phyloP scores from a whole-genome alignment of 2,797 vertebrate genomes.

The Hirundo rustica region DNA sequence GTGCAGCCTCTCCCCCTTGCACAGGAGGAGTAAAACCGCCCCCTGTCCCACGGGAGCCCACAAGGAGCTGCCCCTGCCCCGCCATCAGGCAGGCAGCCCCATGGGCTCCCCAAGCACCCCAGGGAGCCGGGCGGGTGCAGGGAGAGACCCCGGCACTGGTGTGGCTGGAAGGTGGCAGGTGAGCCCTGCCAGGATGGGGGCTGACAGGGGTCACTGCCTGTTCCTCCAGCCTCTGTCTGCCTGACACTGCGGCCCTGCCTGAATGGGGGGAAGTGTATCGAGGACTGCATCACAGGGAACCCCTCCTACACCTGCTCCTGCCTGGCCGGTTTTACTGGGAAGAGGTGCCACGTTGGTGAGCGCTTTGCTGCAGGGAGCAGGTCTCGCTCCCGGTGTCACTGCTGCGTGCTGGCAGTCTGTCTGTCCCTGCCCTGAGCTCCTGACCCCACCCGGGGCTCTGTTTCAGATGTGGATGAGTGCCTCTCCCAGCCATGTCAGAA shows the following conservation, averaged over 20 bases:
- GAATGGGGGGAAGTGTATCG: slow-evolving; percentile 92
- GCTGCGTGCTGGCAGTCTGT: neutral
- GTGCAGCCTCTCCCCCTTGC: neutral
- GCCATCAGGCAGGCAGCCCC: neutral
- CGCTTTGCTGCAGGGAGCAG: neutral
- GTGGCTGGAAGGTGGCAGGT: neutral
- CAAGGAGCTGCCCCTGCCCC: neutral
- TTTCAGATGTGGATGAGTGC: slow-evolving; percentile 91
- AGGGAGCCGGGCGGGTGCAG: neutral
- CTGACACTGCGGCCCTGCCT: slow-evolving; percentile 90
- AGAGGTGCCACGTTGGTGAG: slow-evolving; percentile 92
- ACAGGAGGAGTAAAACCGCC: neutral
- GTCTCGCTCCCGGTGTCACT: neutral
- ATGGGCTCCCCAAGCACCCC: neutral
- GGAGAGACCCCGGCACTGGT: neutral
- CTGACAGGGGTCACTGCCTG: neutral
- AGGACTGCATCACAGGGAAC: slow-evolving; percentile 93
- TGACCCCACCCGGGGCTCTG: neutral
- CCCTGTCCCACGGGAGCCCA: neutral
- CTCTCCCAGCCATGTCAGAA: slow-evolving; percentile 90
- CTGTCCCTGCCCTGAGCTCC: neutral
- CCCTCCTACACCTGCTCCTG: slow-evolving; percentile 97
- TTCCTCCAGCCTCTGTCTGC: slow-evolving; percentile 87
- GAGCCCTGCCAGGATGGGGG: neutral
- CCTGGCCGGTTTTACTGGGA: slow-evolving; percentile 90